These are phyloP conservation scores for Orientallactaga sibirica DNA, from an alignment of 2,797 vertebrate species.

Conservation along the genomic window DNA sequence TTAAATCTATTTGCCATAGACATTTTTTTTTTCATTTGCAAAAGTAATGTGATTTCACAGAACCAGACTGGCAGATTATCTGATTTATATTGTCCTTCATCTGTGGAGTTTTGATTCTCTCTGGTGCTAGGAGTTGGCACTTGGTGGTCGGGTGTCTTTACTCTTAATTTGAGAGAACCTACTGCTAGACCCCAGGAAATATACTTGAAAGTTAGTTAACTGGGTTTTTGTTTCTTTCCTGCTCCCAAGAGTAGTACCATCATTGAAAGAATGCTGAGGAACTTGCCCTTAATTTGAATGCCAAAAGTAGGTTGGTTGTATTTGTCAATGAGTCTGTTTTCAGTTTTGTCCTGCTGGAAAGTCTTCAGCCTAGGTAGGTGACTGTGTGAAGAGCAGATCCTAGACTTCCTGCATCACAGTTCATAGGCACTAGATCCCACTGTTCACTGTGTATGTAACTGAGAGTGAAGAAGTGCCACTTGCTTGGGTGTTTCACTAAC, in stretches of 20 bases:
- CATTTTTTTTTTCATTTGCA: constrained; percentile 45
- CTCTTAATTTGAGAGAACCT: neutral
- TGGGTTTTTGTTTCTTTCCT: neutral
- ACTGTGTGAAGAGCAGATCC: constrained; percentile 8
- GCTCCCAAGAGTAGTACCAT: neutral
- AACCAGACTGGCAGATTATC: constrained; percentile 46
- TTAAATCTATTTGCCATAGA: too few species aligned
- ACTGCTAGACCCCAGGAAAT: constrained; percentile 40
- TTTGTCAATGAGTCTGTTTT: neutral
- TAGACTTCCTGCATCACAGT: constrained; percentile 26
- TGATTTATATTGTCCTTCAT: constrained; percentile 34
- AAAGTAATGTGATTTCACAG: constrained; percentile 21
- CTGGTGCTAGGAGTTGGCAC: constrained; percentile 77
- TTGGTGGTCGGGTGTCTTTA: constrained; percentile 55
- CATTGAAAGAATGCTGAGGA: constrained; percentile 52
- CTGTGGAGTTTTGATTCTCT: constrained; percentile 66
- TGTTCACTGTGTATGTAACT: neutral
- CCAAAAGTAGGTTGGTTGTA: constrained; percentile 57
- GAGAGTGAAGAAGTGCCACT: neutral
- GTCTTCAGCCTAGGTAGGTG: constrained; percentile 28
- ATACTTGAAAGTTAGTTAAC: constrained; percentile 63
- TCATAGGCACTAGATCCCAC: constrained; percentile 29
- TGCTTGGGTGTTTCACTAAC: constrained; percentile 27
- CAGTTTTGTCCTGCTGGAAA: constrained; percentile 42
- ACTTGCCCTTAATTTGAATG: constrained; percentile 45